A percentile compares a stretch with the other conserved stretches of the same genome.
These are phyloP conservation scores for Leptopilina myrica DNA, from an alignment of 2,888 invertebrate genomes.

Conservation along the genomic window DNA sequence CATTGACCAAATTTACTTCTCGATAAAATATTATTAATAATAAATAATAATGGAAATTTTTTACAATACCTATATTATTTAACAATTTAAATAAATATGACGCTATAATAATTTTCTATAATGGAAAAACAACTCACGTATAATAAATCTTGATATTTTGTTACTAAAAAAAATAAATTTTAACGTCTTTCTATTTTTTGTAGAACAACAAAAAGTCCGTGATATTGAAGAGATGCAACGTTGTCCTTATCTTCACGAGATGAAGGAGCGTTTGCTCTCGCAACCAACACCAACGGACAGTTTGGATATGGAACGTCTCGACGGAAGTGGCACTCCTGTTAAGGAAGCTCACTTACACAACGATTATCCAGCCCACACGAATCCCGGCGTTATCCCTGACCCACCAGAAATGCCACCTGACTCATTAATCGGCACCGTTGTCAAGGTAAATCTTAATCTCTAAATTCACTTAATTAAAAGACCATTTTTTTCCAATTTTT, in stretches of 20 bases:
- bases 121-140: not conserved
- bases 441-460: constrained; percentile 83
- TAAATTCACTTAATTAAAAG: no score
- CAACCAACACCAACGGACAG: constrained; percentile 82
- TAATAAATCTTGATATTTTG: no score
- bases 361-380: constrained; percentile 76
- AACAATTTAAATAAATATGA: no score
- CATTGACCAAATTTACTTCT: no score
- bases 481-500: no score
- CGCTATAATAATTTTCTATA: not conserved
- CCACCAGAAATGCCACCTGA: constrained; percentile 78
- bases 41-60: no score
- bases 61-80: no score
- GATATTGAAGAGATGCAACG: constrained; percentile 85
- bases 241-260: constrained; percentile 95
- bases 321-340: constrained; percentile 75
- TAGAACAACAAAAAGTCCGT: constrained; percentile 68
- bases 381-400: constrained; percentile 75
- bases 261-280: constrained; percentile 93
- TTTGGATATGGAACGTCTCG: constrained; percentile 81
- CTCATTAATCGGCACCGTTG: constrained; percentile 90
- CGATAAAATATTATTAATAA: no score
- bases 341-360: constrained; percentile 76
- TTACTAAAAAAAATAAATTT: not conserved
- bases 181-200: constrained; percentile 44